phyloP scores from a whole-genome alignment of 2,797 vertebrate genomes.

The Karalla daura region DNA sequence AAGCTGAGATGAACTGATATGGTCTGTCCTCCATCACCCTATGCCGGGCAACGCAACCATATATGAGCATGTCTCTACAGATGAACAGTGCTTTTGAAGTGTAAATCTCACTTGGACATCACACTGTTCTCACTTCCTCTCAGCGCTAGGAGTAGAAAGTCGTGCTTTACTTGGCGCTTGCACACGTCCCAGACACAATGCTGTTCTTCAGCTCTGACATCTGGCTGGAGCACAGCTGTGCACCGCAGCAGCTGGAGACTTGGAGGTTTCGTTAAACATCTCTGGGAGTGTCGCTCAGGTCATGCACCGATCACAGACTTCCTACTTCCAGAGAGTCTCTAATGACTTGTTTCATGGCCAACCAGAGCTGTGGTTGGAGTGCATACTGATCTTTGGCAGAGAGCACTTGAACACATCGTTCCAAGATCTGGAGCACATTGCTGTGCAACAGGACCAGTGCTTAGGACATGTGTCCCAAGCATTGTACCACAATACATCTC shows the following conservation, averaged over 20 bases:
- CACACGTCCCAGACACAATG: background rate
- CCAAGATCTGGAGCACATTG: too few relatives aligned
- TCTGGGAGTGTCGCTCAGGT: background rate
- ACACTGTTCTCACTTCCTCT: background rate
- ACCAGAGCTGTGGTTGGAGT: too few relatives aligned
- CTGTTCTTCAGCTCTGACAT: background rate
- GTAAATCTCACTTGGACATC: slow-evolving; percentile 4
- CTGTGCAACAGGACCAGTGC: too few relatives aligned
- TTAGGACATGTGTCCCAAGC: too few relatives aligned
- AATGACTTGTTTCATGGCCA: too few relatives aligned
- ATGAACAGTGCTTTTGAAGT: background rate
- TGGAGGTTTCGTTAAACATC: background rate
- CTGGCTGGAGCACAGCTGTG: slow-evolving; percentile 32
- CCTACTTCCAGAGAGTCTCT: background rate
- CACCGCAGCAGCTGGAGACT: slow-evolving; percentile 26
- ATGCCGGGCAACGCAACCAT: background rate
- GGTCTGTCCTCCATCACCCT: background rate
- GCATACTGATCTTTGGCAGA: too few relatives aligned
- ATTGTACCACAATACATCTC: too few relatives aligned
- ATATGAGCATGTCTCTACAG: background rate
- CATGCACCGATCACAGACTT: background rate
- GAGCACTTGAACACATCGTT: too few relatives aligned
- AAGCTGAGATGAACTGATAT: background rate
- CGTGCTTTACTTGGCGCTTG: background rate
- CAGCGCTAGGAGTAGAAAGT: background rate